A percentile compares a stretch with the other conserved stretches of the same genome.
These are phyloP conservation scores for Silurus lanzhouensis DNA, from an alignment of 2,797 vertebrate species.

Conservation along the genomic window DNA sequence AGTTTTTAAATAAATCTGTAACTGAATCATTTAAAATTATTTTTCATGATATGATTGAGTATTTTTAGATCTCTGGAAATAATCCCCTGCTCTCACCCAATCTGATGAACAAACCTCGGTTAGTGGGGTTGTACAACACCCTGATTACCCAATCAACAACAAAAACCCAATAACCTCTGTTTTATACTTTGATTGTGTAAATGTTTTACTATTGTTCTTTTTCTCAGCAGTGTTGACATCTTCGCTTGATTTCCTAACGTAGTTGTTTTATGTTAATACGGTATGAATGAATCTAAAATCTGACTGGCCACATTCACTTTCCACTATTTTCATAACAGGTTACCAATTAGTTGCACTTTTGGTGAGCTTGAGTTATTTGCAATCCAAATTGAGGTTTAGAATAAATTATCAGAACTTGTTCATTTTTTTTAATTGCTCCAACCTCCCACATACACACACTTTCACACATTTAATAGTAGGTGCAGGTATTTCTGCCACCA, in stretches of 20 bases:
- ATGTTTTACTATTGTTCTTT: neutral
- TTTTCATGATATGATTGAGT: neutral
- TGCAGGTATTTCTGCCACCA: constrained; percentile 27
- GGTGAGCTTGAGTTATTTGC: neutral
- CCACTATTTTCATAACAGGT: neutral
- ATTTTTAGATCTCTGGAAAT: neutral
- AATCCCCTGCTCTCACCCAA: neutral
- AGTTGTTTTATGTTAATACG: neutral
- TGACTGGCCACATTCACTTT: neutral
- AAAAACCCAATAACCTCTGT: no score
- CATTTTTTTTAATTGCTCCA: neutral
- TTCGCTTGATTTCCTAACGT: neutral
- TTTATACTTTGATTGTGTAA: no score
- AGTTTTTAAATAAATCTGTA: neutral
- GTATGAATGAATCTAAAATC: neutral
- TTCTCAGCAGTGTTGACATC: neutral
- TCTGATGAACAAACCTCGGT: neutral
- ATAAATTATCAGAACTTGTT: constrained; percentile 37
- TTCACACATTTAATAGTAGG: constrained; percentile 37
- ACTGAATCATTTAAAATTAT: no score
- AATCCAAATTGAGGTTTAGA: constrained; percentile 28
- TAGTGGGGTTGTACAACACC: neutral
- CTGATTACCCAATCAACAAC: no score
- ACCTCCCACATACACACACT: neutral
- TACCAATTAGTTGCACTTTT: neutral